Evolutionary conservation across 1,140 invertebrate species (phyloP).

Genomic region (Drosophila repletoides): DNA sequence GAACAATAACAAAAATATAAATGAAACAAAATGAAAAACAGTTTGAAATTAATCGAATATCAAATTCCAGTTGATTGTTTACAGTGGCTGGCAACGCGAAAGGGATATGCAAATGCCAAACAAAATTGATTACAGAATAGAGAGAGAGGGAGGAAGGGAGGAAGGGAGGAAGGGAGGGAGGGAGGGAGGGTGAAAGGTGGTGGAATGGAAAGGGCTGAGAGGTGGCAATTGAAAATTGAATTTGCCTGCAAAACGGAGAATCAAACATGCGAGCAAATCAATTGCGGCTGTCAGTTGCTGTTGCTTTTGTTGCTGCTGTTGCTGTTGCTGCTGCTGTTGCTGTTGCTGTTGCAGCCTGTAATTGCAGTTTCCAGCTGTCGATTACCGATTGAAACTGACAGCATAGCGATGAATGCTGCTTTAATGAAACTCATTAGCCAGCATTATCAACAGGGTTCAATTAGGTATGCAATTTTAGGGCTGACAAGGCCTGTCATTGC

Average conservation of each 20-base stretch:
- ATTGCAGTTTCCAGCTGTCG: slow-evolving; percentile 11
- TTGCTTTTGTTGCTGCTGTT: slow-evolving; percentile 12
- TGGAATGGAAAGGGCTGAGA: neutral
- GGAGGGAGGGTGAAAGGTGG: neutral
- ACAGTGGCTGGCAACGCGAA: neutral
- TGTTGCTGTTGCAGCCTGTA: slow-evolving; percentile 7
- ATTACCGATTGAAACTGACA: slow-evolving; percentile 11
- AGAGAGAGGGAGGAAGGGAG: neutral
- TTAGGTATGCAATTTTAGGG: neutral
- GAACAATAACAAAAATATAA: neutral
- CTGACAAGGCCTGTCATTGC: neutral
- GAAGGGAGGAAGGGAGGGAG: too few relatives aligned
- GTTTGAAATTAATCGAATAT: neutral
- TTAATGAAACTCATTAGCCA: slow-evolving; percentile 62
- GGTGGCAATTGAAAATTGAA: slow-evolving; percentile 34
- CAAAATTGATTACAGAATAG: neutral
- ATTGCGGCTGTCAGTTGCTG: slow-evolving; percentile 48
- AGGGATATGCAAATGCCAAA: neutral
- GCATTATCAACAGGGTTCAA: neutral
- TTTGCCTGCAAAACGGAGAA: neutral
- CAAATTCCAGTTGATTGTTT: slow-evolving; percentile 4
- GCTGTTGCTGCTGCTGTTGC: slow-evolving; percentile 38
- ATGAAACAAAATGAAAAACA: neutral
- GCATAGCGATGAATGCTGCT: slow-evolving; percentile 46
- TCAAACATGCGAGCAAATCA: slow-evolving; percentile 41